Evolutionary conservation across 2,888 invertebrate species (phyloP).

Genomic region (Petrolisthes manimaculis): DNA sequence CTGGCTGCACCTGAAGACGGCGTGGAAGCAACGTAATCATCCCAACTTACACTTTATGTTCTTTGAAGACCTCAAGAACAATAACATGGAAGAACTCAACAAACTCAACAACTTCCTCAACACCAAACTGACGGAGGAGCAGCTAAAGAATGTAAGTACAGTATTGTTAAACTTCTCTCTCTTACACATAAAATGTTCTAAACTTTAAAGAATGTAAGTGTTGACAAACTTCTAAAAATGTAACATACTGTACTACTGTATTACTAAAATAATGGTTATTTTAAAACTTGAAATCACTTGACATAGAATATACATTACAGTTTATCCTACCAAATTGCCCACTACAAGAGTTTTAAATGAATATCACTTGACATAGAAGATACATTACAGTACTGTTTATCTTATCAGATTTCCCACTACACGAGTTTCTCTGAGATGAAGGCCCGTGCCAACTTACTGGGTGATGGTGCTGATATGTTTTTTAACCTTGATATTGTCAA

Average conservation of each 20-base stretch:
- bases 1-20: constrained; percentile 57
- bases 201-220: background rate
- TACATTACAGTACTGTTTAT: background rate
- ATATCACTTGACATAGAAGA: background rate
- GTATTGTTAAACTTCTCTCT: background rate
- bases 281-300: background rate
- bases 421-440: constrained; percentile 61
- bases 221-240: no score
- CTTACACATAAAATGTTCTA: background rate
- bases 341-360: background rate
- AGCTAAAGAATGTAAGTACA: constrained; percentile 47
- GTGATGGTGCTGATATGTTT: background rate
- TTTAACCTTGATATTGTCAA: constrained; percentile 30
- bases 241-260: background rate
- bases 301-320: background rate
- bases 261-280: background rate
- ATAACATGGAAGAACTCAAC: constrained; percentile 41
- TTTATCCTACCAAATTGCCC: background rate
- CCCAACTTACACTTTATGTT: constrained; percentile 58
- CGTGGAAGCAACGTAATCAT: constrained; percentile 37
- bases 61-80: constrained; percentile 56
- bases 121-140: constrained; percentile 42
- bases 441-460: constrained; percentile 17
- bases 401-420: constrained; percentile 48
- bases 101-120: constrained; percentile 50